Percentiles rank a stretch among this genome's conserved stretches.
phyloP scores from a whole-genome alignment of 2,888 invertebrate species.

The Protonemura montana region DNA sequence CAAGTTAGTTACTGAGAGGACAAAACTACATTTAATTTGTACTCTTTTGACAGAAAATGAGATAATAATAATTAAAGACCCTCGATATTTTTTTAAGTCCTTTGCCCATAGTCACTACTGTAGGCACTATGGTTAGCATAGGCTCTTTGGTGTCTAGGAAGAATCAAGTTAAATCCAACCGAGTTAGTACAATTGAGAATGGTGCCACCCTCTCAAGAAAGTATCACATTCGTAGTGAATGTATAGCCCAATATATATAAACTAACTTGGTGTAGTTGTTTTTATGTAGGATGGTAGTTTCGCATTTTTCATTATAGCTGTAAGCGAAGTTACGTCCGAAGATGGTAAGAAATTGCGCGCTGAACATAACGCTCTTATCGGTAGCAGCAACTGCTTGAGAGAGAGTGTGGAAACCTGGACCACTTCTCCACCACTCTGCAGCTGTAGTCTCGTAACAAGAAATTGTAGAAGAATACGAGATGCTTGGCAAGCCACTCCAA shows the following conservation, averaged over 20 bases:
- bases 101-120: too few species aligned
- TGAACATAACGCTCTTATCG: conserved; percentile 77
- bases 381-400: conserved; percentile 69
- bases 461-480: conserved; percentile 73
- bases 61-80: too few species aligned
- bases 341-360: conserved; percentile 74
- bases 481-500: conserved; percentile 72
- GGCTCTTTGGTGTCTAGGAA: too few species aligned
- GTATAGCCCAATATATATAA: neutral
- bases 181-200: too few species aligned
- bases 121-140: too few species aligned
- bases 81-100: too few species aligned
- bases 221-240: neutral
- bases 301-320: conserved; percentile 78
- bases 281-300: conserved; percentile 67
- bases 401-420: conserved; percentile 55
- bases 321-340: conserved; percentile 78
- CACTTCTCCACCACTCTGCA: conserved; percentile 56
- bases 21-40: too few species aligned
- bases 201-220: neutral
- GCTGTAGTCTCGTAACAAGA: conserved; percentile 62
- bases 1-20: too few species aligned
- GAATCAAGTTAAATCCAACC: too few species aligned
- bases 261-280: conserved; percentile 60
- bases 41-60: too few species aligned